Conservation (phyloP, 2,797 vertebrate genomes). For the Anguilla anguilla region DNA sequence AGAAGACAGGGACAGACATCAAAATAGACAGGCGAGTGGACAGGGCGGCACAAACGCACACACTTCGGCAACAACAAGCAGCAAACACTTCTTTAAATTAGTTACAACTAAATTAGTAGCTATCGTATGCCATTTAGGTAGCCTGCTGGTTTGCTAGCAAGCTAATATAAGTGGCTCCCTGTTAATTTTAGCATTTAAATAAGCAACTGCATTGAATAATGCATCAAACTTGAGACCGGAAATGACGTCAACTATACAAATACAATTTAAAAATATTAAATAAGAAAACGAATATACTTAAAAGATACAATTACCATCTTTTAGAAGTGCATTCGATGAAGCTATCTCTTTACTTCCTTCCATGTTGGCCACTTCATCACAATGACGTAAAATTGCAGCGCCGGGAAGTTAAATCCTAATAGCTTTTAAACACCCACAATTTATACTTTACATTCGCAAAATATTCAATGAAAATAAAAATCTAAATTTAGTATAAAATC, state of each 20-base stretch:
- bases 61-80: not conserved
- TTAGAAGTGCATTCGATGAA: conserved; percentile 62
- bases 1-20: not conserved
- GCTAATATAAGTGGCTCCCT: not conserved
- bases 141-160: not conserved
- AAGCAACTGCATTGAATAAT: not conserved
- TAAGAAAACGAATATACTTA: not conserved
- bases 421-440: not conserved
- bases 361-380: conserved; percentile 76
- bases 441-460: not conserved
- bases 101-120: not conserved
- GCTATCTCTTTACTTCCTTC: conserved; percentile 66
- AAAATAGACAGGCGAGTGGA: not conserved
- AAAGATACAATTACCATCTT: conserved; percentile 64
- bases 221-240: conserved; percentile 19
- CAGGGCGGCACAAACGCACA: not conserved
- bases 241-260: not conserved
- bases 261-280: not conserved
- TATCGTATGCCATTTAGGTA: not conserved
- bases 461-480: not conserved
- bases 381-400: conserved; percentile 53
- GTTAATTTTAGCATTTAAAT: not conserved
- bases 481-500: not conserved
- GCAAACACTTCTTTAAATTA: not conserved
- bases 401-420: not conserved